Evolutionary conservation across 2,888 invertebrate species (phyloP).

Genomic region (Dyspetes luteomarginatus): DNA sequence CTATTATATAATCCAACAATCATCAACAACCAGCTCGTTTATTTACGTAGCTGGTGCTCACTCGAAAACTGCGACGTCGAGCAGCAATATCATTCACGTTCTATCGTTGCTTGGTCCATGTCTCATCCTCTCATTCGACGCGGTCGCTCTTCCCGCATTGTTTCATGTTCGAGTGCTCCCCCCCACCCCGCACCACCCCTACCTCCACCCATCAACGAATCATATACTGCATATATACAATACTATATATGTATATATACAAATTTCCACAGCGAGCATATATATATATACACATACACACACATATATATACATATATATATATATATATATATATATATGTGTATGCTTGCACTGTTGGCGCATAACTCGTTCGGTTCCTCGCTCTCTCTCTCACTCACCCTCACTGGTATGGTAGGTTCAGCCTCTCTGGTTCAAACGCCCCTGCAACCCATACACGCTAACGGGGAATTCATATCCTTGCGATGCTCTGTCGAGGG

Average conservation of each 20-base stretch:
- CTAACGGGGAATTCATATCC: slow-evolving; percentile 43
- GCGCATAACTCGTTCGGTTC: slow-evolving; percentile 5
- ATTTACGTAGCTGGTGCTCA: neutral
- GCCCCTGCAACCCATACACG: slow-evolving; percentile 32
- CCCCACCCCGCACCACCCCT: no score
- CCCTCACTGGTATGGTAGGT: slow-evolving; percentile 10
- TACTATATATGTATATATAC: no score
- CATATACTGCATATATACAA: slow-evolving; percentile 2
- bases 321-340: no score
- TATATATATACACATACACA: no score
- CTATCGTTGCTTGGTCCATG: neutral
- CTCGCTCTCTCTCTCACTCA: slow-evolving; percentile 3
- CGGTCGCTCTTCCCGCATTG: slow-evolving; percentile 55
- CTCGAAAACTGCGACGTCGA: neutral
- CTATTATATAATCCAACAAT: slow-evolving; percentile 22
- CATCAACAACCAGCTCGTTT: slow-evolving; percentile 2
- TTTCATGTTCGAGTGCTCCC: slow-evolving; percentile 49
- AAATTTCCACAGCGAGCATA: no score
- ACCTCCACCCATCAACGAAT: slow-evolving; percentile 34
- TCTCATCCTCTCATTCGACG: neutral
- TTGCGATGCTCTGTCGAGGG: slow-evolving; percentile 30
- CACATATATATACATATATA: no score
- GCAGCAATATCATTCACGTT: slow-evolving; percentile 6
- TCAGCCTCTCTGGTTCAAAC: slow-evolving; percentile 37
- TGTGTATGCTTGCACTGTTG: neutral